Percentiles rank a stretch among this genome's conserved stretches.
phyloP scores from a whole-genome alignment of 2,797 vertebrate species.

The Heterohyrax brucei region DNA sequence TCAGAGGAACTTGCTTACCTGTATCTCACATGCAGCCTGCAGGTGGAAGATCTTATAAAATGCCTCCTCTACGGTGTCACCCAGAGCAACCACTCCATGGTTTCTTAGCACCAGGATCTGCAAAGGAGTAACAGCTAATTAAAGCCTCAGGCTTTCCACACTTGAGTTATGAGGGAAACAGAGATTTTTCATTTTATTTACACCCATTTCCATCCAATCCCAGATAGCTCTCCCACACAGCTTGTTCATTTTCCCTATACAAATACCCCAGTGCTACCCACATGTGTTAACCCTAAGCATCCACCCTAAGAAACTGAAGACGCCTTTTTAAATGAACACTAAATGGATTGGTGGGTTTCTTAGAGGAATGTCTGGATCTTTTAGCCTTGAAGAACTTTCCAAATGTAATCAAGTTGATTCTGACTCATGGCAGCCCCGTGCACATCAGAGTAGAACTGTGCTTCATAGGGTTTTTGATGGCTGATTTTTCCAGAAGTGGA shows the following conservation, averaged over 20 bases:
- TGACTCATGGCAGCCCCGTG: not conserved
- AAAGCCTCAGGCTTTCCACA: not conserved
- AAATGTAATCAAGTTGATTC: not conserved
- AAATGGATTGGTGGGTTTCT: not conserved
- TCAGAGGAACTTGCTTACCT: constrained; percentile 90
- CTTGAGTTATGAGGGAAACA: not conserved
- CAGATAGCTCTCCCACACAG: not conserved
- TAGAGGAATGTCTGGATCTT: constrained; percentile 6
- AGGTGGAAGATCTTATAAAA: constrained; percentile 98
- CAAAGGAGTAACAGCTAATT: not conserved
- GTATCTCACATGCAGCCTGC: constrained; percentile 97
- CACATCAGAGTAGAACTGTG: not conserved
- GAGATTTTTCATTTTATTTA: constrained; percentile 15
- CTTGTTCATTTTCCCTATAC: not conserved
- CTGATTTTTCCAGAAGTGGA: not conserved
- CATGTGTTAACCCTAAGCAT: not conserved
- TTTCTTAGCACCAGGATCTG: constrained; percentile 97
- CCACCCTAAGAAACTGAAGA: not conserved
- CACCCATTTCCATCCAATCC: not conserved
- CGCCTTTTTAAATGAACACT: not conserved
- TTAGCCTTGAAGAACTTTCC: not conserved
- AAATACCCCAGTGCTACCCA: not conserved
- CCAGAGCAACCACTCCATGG: constrained; percentile 96
- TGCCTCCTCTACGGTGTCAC: constrained; percentile 97
- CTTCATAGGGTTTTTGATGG: not conserved